phyloP scores from a whole-genome alignment of 2,888 invertebrate species.

The Lithosia quadra region DNA sequence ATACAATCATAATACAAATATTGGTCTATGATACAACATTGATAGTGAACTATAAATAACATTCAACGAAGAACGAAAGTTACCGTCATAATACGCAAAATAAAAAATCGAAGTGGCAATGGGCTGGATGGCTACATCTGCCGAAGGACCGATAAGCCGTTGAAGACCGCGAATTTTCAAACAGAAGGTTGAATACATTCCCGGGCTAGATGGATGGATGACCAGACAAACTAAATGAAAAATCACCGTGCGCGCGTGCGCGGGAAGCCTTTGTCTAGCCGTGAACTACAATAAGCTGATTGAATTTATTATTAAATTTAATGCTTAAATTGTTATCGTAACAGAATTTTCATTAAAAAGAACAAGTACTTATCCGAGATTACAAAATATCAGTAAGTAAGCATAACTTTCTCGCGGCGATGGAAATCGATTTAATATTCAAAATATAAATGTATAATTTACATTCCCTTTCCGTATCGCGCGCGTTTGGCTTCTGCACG shows the following conservation, averaged over 20 bases:
- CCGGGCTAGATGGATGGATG: no score
- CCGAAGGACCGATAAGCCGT: no score
- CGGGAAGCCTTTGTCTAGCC: no score
- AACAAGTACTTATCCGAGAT: no score
- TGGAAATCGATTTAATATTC: constrained; percentile 44
- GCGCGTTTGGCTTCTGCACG: constrained; percentile 40
- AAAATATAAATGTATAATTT: constrained; percentile 51
- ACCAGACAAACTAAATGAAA: no score
- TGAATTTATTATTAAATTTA: neutral
- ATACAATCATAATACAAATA: neutral
- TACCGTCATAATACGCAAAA: neutral
- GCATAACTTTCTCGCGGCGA: constrained; percentile 39
- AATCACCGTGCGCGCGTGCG: no score
- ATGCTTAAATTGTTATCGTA: neutral
- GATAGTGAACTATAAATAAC: neutral
- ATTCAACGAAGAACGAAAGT: neutral
- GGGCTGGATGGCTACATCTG: no score
- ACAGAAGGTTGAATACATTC: neutral
- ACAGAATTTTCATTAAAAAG: neutral
- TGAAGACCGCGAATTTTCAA: neutral
- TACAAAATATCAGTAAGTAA: no score
- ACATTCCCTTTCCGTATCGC: constrained; percentile 52
- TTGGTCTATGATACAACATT: neutral
- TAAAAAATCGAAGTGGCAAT: no score
- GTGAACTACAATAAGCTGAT: no score